Conservation (phyloP, 2,113 vertebrate genomes). For the Halichoeres trimaculatus region DNA sequence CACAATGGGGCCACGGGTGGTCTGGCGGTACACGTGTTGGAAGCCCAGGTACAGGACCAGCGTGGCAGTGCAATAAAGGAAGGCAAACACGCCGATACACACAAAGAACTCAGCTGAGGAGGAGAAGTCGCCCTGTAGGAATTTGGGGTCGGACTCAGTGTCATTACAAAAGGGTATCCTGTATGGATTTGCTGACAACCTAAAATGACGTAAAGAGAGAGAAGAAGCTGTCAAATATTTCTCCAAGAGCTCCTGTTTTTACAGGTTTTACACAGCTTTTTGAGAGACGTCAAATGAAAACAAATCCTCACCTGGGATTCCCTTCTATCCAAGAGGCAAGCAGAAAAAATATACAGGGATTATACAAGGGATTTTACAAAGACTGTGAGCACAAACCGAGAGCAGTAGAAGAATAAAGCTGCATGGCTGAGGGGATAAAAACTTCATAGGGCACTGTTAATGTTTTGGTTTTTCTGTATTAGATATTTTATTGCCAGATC, state of each 20-base stretch:
- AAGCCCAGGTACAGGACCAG: conserved; percentile 92
- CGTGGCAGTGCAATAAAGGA: conserved; percentile 92
- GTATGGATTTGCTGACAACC: conserved; percentile 84
- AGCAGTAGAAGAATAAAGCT: background rate
- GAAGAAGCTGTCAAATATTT: background rate
- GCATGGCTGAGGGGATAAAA: background rate
- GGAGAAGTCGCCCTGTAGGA: conserved; percentile 91
- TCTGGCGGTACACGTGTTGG: conserved; percentile 88
- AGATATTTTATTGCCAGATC: background rate
- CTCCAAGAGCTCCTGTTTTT: background rate
- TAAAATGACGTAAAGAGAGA: conserved; percentile 49
- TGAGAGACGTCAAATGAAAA: conserved; percentile 28
- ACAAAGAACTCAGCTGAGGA: conserved; percentile 95
- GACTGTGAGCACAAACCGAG: background rate
- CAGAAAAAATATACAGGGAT: conserved; percentile 31
- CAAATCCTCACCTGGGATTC: conserved; percentile 63
- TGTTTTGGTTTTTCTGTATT: too few relatives aligned
- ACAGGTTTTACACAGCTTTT: background rate
- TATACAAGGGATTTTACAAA: conserved; percentile 2
- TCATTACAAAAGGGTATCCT: conserved; percentile 74
- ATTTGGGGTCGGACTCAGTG: background rate
- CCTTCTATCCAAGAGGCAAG: conserved; percentile 61
- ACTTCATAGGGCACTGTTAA: too few relatives aligned
- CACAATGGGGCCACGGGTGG: conserved; percentile 85
- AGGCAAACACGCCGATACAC: conserved; percentile 91